Percentiles rank a stretch among this genome's conserved stretches.
phyloP scores from a whole-genome alignment of 1,140 invertebrate species.

The Panagrolaimus sp. region DNA sequence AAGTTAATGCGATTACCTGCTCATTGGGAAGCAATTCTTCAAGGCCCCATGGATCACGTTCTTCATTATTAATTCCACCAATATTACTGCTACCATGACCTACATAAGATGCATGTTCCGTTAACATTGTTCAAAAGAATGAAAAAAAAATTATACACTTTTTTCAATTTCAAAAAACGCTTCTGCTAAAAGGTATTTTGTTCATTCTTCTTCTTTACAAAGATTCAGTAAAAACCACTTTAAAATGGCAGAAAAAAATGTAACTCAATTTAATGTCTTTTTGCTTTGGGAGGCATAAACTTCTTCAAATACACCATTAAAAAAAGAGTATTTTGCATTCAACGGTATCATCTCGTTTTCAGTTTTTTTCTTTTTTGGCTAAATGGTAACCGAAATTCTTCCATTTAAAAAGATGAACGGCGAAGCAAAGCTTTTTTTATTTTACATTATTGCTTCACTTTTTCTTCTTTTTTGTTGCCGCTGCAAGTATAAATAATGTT shows the following conservation, averaged over 20 bases:
- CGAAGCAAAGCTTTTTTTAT: too few relatives aligned
- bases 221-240: slow-evolving; percentile 10
- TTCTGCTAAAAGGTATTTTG: not conserved
- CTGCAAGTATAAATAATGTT: too few relatives aligned
- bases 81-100: slow-evolving; percentile 1
- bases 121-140: not conserved
- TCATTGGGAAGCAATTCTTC: slow-evolving; percentile 34
- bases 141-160: not conserved
- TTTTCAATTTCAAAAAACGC: not conserved
- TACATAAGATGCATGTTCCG: slow-evolving; percentile 15
- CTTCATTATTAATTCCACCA: slow-evolving; percentile 3
- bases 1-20: slow-evolving; percentile 24
- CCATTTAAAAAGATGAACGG: too few relatives aligned
- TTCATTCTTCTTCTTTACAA: too few relatives aligned
- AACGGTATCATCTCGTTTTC: too few relatives aligned
- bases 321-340: too few relatives aligned
- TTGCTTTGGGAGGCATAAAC: slow-evolving; percentile 13
- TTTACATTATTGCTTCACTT: too few relatives aligned
- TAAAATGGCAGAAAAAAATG: not conserved
- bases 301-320: not conserved
- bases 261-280: slow-evolving; percentile 19
- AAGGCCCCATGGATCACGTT: slow-evolving; percentile 33
- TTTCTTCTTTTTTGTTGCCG: too few relatives aligned
- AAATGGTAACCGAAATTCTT: too few relatives aligned
- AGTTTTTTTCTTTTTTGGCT: too few relatives aligned